Evolutionary conservation across 92 coral and sea anemone genomes (phyloP), one percentile per base, ranked within the genome.

Genomic region (Siderastrea siderea): DNA sequence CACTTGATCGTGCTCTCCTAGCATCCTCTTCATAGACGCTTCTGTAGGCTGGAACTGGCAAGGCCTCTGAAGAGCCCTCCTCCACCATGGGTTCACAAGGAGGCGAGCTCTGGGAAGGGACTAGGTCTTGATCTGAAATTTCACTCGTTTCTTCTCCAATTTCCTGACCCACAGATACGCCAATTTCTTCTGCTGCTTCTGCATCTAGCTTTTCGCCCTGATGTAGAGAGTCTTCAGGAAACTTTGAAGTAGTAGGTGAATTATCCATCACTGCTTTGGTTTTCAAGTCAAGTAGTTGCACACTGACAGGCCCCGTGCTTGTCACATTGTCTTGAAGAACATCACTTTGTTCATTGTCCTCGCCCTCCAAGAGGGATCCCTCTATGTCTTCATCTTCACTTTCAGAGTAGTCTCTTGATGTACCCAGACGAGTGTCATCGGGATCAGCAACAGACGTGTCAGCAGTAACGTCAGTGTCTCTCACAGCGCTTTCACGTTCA

Each of bases 221-320:
- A 12, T 67, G 43, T 17, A 16, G 49, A 50, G 85, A 43, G 53
- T 67, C 74, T 13, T 51, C 55, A 67, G 16, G 10, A 44, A 54
- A 66, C 13, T 50, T 44, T 45, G 85, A 80, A 6, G 85, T 63
- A 9, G 84, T 79, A 4, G 84, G 75, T 16, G 53, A 68, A 46
- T 81, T 46, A 17, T 45, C 64, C 13, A 44, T 72, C 6, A n/a
- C 38, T 15, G 65, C 74, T 14, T 47, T 6, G 7, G 76, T n/a
- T 64, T 11, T 79, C 13, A 49, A 47, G 60, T 71, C 51, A 45
- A 17, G 17, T 44, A 63, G 66, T 26, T 78, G 57, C 3, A 49
- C 10, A 53, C 65, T 44, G 57, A 54, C 46, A 63, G 81, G 78
- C 46, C 26, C 54, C 5, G 75, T 51, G 57, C 74, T 66, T 80